Conservation (phyloP, 2,888 invertebrate species). For the Pteria penguin region DNA sequence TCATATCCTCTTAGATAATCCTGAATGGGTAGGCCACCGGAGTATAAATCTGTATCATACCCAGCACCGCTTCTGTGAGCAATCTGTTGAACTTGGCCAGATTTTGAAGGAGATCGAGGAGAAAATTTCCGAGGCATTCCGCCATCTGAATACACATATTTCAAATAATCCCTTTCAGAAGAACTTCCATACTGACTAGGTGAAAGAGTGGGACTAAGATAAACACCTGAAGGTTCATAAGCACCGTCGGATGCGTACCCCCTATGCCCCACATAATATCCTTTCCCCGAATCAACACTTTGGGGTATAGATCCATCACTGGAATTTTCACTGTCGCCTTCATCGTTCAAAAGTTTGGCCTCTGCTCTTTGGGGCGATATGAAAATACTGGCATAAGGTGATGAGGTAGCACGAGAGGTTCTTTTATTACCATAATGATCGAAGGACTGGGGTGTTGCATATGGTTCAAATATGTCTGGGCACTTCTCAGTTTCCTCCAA, state of each 20-base stretch:
- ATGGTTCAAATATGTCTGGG: constrained; percentile 69
- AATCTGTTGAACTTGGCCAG: constrained; percentile 20
- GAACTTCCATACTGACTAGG: constrained; percentile 46
- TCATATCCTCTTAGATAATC: constrained; percentile 58
- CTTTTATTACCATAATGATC: constrained; percentile 60
- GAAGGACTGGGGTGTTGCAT: constrained; percentile 58
- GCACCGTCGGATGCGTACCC: constrained; percentile 53
- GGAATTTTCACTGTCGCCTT: constrained; percentile 70
- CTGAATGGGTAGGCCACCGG: constrained; percentile 48
- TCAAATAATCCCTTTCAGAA: constrained; percentile 58
- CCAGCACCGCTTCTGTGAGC: constrained; percentile 25
- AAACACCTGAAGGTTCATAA: constrained; percentile 36
- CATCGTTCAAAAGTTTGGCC: constrained; percentile 68
- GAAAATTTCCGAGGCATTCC: constrained; percentile 42
- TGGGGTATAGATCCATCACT: constrained; percentile 72
- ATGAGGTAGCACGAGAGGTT: constrained; percentile 55
- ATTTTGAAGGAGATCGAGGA: constrained; percentile 59
- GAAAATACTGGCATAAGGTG: constrained; percentile 75
- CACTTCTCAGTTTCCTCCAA: constrained; percentile 76
- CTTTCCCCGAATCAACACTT: constrained; percentile 68
- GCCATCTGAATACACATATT: constrained; percentile 52
- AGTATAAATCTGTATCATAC: constrained; percentile 17
- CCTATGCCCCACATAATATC: constrained; percentile 62
- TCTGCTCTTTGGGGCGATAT: constrained; percentile 74
- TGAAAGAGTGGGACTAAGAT: constrained; percentile 34